Evolutionary conservation across 2,797 vertebrate species (phyloP).

Genomic region (Xiphorhynchus erythropygius): DNA sequence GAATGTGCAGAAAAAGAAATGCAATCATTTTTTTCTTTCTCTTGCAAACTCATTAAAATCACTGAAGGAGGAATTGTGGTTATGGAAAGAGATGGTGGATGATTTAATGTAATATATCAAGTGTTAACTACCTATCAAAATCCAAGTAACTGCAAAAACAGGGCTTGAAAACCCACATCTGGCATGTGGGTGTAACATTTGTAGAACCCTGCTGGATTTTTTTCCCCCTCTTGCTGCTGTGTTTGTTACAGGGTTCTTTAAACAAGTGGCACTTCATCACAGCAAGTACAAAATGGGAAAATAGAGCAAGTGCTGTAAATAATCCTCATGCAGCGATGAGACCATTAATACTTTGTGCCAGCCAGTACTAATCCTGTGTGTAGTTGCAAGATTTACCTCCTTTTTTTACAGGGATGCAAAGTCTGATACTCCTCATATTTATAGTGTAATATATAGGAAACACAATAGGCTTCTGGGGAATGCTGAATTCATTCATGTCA

Average conservation of each 20-base stretch:
- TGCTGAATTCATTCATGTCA: conserved; percentile 49
- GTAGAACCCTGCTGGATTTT: background rate
- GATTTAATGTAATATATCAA: background rate
- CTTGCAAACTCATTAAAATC: background rate
- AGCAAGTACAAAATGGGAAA: conserved; percentile 64
- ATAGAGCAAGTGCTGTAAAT: conserved; percentile 71
- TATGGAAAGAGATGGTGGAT: background rate
- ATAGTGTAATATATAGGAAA: conserved; percentile 66
- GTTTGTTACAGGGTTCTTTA: conserved; percentile 60
- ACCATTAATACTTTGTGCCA: conserved; percentile 66
- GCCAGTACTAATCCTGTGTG: conserved; percentile 55
- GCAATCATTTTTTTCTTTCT: background rate
- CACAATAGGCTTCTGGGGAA: conserved; percentile 64
- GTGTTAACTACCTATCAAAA: background rate
- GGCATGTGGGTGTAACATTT: conserved; percentile 44
- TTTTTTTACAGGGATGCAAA: conserved; percentile 33
- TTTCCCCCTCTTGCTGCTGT: conserved; percentile 16
- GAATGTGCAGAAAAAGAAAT: background rate
- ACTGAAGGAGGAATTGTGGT: background rate
- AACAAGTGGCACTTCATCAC: conserved; percentile 68
- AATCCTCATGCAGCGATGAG: conserved; percentile 60
- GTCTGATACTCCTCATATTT: conserved; percentile 64
- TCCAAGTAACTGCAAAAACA: background rate
- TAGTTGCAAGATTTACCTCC: conserved; percentile 67
- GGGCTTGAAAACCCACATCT: conserved; percentile 60